These are phyloP conservation scores for Amia ocellicauda DNA, from an alignment of 2,113 vertebrate genomes.

Conservation along the genomic window DNA sequence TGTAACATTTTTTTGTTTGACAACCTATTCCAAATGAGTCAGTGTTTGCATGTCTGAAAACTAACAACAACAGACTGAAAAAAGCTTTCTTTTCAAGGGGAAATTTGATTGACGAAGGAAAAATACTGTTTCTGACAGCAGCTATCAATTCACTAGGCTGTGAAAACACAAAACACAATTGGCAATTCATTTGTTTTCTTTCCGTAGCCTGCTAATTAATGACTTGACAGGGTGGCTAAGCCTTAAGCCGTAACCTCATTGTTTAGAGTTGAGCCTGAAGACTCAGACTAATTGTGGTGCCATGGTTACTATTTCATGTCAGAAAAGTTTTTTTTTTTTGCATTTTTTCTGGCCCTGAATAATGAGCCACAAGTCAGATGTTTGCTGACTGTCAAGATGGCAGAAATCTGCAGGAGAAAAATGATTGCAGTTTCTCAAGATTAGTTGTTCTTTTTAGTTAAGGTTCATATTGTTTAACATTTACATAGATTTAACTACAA, in stretches of 20 bases:
- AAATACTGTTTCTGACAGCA: conserved; percentile 5
- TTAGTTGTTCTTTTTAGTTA: neutral
- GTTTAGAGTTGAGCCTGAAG: neutral
- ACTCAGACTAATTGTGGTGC: neutral
- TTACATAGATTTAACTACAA: neutral
- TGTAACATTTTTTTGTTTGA: no score
- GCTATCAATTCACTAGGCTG: conserved; percentile 3
- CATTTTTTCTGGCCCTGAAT: neutral
- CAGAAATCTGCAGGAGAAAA: neutral
- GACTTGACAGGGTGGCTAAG: conserved; percentile 8
- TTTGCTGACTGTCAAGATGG: neutral
- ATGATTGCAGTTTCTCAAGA: neutral
- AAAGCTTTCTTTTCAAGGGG: neutral
- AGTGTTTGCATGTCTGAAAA: neutral
- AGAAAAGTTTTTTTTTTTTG: conserved; percentile 12
- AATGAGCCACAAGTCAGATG: neutral
- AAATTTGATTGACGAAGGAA: neutral
- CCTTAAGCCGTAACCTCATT: neutral
- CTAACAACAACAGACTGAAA: conserved; percentile 1
- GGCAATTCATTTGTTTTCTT: conserved; percentile 8
- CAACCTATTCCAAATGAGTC: no score
- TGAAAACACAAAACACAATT: neutral
- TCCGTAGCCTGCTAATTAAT: conserved; percentile 14
- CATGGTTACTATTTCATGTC: conserved; percentile 2
- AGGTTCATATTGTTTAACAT: neutral